phyloP scores from a whole-genome alignment of 2,113 vertebrate species.

The Neolamprologus ventralis region DNA sequence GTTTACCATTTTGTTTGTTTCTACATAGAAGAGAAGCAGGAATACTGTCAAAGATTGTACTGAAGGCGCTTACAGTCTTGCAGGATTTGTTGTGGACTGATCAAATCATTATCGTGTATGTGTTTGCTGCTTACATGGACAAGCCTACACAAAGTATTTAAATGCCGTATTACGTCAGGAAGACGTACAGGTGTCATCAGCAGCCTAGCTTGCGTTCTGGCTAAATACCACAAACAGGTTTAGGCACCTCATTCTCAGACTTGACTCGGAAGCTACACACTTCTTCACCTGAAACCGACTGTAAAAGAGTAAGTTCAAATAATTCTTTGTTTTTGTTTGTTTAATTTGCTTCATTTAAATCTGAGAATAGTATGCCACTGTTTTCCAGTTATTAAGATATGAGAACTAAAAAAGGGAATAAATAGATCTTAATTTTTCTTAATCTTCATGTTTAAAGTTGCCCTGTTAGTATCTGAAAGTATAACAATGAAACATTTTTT shows the following conservation, averaged over 20 bases:
- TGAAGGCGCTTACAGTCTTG: not conserved
- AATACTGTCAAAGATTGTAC: not conserved
- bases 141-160: not conserved
- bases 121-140: not conserved
- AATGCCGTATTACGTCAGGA: not conserved
- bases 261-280: not conserved
- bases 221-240: slow-evolving; percentile 39
- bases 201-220: not conserved
- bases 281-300: not conserved
- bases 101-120: not conserved
- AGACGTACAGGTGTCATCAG: not conserved
- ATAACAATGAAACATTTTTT: not conserved
- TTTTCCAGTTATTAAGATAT: not conserved
- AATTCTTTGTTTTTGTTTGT: not conserved
- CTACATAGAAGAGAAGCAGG: not conserved
- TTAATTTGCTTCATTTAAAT: not conserved
- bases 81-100: not conserved
- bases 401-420: not conserved
- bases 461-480: not conserved
- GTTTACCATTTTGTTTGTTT: not conserved
- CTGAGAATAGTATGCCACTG: not conserved
- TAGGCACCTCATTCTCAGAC: not conserved
- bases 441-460: not conserved
- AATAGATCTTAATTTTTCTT: not conserved
- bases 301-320: not conserved